Evolutionary conservation across 1,140 invertebrate species (phyloP).

Genomic region (Nebria ingens): DNA sequence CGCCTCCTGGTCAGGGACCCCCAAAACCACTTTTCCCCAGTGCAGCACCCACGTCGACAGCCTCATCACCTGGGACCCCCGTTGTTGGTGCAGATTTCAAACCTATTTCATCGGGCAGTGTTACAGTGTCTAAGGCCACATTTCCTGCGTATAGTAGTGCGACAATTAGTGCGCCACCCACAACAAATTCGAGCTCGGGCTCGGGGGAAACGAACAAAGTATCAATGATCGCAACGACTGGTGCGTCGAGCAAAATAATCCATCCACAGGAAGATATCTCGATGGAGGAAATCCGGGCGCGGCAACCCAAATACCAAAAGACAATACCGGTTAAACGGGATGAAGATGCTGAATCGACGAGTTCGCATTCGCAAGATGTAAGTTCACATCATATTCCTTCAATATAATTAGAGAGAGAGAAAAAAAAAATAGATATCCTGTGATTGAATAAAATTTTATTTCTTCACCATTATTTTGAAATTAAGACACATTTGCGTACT

Average conservation of each 20-base stretch:
- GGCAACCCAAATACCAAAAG: slow-evolving; percentile 60
- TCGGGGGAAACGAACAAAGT: slow-evolving; percentile 47
- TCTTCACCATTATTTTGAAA: not conserved
- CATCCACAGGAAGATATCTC: slow-evolving; percentile 92
- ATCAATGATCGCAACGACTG: slow-evolving; percentile 64
- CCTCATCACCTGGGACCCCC: slow-evolving; percentile 42
- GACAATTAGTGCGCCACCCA: slow-evolving; percentile 57
- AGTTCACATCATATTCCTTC: slow-evolving; percentile 1
- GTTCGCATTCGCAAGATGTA: slow-evolving; percentile 11
- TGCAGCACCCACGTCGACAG: slow-evolving; percentile 50
- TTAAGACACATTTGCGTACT: no score
- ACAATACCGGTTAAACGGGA: slow-evolving; percentile 27
- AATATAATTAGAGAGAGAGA: no score
- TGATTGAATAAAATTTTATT: no score
- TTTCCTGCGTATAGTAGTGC: slow-evolving; percentile 68
- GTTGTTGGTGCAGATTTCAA: slow-evolving; percentile 53
- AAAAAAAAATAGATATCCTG: no score
- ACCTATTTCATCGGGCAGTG: slow-evolving; percentile 43
- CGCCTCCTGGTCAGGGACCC: slow-evolving; percentile 48
- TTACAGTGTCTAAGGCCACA: slow-evolving; percentile 54
- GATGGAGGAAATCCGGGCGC: slow-evolving; percentile 75
- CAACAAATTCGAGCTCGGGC: slow-evolving; percentile 38
- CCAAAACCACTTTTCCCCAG: slow-evolving; percentile 66
- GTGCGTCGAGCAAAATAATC: slow-evolving; percentile 81
- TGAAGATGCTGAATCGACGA: slow-evolving; percentile 16